phyloP scores from a whole-genome alignment of 2,797 vertebrate genomes.

The Phataginus tricuspis region DNA sequence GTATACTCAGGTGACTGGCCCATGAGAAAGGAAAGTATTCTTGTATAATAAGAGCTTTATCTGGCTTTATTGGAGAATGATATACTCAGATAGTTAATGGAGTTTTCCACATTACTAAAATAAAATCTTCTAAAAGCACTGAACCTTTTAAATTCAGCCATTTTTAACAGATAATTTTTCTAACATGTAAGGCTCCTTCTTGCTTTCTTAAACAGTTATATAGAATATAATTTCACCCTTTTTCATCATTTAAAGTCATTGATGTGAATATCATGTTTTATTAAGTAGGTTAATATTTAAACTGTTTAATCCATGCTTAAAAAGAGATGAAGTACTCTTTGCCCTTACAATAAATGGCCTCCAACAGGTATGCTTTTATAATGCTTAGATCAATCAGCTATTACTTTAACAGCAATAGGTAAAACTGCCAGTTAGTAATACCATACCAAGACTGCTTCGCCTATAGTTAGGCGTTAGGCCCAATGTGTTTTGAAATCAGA shows the following conservation, averaged over 20 bases:
- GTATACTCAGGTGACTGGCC: not conserved
- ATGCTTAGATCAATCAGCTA: not conserved
- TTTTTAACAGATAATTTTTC: conserved; percentile 23
- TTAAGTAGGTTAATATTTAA: not conserved
- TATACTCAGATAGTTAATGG: not conserved
- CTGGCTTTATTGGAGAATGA: not conserved
- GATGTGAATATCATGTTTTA: not conserved
- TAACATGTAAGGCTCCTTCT: not conserved
- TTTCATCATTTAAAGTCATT: not conserved
- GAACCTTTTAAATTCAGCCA: conserved; percentile 9
- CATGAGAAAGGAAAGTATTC: not conserved
- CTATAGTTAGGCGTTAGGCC: not conserved
- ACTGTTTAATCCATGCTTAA: not conserved
- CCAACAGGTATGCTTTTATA: not conserved
- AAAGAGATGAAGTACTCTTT: not conserved
- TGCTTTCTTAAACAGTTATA: not conserved
- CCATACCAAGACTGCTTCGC: not conserved
- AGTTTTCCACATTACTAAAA: not conserved
- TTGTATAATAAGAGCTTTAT: not conserved
- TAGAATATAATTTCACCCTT: not conserved
- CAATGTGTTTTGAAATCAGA: not conserved
- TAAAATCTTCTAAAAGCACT: not conserved
- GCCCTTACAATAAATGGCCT: not conserved
- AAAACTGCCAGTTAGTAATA: not conserved
- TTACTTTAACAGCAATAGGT: not conserved